A percentile compares a stretch with the other conserved stretches of the same genome.
Conservation (phyloP, 2,888 invertebrate species). For the Pocota personata region DNA sequence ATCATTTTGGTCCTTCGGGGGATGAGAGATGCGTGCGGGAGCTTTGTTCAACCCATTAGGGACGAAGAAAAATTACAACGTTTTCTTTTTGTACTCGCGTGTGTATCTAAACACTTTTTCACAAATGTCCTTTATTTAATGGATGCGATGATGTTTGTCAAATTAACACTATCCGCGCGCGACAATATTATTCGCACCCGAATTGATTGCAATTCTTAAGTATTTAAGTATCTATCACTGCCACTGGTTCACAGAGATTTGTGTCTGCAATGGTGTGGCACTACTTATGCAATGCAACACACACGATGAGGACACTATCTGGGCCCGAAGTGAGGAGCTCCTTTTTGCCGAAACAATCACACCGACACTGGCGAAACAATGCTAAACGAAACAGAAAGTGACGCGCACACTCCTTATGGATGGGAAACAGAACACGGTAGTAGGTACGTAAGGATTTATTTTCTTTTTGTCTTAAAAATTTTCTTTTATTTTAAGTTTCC, state of each 20-base stretch:
- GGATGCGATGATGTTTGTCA: background rate
- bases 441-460: background rate
- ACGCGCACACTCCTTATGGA: constrained; percentile 63
- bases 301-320: constrained; percentile 35
- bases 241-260: constrained; percentile 3
- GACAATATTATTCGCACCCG: background rate
- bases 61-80: constrained; percentile 13
- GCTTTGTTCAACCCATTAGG: constrained; percentile 61
- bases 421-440: constrained; percentile 42
- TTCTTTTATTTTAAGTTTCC: constrained; percentile 26
- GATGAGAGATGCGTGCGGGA: constrained; percentile 46
- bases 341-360: constrained; percentile 32
- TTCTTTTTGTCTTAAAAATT: background rate
- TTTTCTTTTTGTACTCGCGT: background rate
- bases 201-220: constrained; percentile 2
- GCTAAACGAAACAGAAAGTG: constrained; percentile 69
- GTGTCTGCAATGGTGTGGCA: constrained; percentile 16
- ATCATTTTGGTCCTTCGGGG: constrained; percentile 42
- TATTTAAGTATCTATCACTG: constrained; percentile 25
- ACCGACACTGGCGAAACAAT: constrained; percentile 33
- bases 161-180: constrained; percentile 19
- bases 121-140: background rate
- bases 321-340: constrained; percentile 38
- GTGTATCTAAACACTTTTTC: background rate
- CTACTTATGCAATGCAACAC: constrained; percentile 50